phyloP scores from a whole-genome alignment of 2,797 vertebrate species.

The Lateolabrax maculatus region DNA sequence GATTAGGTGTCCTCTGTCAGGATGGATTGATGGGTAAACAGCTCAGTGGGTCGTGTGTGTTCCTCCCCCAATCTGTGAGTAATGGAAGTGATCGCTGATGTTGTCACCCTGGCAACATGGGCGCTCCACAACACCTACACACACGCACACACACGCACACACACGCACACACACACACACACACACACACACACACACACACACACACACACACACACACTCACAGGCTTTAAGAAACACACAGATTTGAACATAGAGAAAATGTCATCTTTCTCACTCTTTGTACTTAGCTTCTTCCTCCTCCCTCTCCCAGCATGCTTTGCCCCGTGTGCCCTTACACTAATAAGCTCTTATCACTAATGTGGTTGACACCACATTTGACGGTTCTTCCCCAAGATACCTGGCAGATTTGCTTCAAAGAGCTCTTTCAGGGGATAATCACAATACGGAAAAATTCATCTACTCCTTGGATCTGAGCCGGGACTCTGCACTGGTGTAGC shows the following conservation, averaged over 20 bases:
- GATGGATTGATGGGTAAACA: conserved; percentile 23
- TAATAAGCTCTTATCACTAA: conserved; percentile 61
- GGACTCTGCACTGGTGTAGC: background rate
- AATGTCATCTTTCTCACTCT: background rate
- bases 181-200: background rate
- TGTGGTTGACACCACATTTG: conserved; percentile 43
- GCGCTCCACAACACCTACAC: background rate
- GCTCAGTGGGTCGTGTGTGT: conserved; percentile 25
- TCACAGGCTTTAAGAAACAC: background rate
- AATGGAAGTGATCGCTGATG: conserved; percentile 20
- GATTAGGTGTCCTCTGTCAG: conserved; percentile 24
- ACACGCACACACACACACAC: conserved; percentile 6
- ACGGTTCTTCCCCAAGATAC: conserved; percentile 37
- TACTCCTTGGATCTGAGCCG: conserved; percentile 21
- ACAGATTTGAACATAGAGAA: background rate
- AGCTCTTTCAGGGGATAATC: conserved; percentile 42
- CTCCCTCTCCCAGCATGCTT: conserved; percentile 34
- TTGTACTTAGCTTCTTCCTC: background rate
- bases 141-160: background rate
- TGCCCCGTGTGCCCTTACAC: conserved; percentile 22
- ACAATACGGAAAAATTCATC: conserved; percentile 25
- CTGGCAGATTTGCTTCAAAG: conserved; percentile 47
- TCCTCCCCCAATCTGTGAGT: conserved; percentile 9
- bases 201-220: conserved; percentile 6
- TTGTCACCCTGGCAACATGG: conserved; percentile 33